Percentiles rank a stretch among this genome's conserved stretches.
These are phyloP conservation scores for Norana najaformis DNA, from an alignment of 2,888 invertebrate species.

Conservation along the genomic window DNA sequence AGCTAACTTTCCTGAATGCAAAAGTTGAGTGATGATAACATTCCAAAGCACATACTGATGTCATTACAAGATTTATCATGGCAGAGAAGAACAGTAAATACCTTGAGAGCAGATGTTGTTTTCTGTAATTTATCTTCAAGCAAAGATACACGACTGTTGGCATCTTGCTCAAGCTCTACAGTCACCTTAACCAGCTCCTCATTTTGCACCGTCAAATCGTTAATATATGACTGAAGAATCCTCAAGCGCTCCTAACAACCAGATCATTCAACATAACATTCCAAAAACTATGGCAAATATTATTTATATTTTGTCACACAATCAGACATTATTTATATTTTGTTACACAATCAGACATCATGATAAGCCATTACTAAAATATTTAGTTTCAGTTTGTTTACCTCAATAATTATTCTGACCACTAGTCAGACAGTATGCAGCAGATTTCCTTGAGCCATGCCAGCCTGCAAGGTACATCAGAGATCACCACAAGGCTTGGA, in stretches of 20 bases:
- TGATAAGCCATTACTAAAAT: too few species aligned
- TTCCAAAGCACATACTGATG: not conserved
- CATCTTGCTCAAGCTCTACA: constrained; percentile 60
- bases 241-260: constrained; percentile 53
- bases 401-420: too few species aligned
- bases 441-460: too few species aligned
- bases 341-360: too few species aligned
- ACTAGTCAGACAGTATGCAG: too few species aligned
- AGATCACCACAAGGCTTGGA: too few species aligned
- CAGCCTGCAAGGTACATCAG: too few species aligned
- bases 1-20: not conserved
- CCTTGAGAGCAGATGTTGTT: constrained; percentile 53
- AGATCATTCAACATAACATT: constrained; percentile 9
- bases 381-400: too few species aligned
- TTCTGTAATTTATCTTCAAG: constrained; percentile 57
- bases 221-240: constrained; percentile 59
- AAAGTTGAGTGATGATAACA: not conserved
- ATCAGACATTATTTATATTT: too few species aligned
- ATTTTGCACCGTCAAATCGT: constrained; percentile 61
- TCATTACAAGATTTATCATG: not conserved
- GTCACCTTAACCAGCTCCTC: constrained; percentile 60
- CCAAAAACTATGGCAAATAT: too few species aligned
- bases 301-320: too few species aligned
- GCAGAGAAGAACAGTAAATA: constrained; percentile 34
- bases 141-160: constrained; percentile 55